A percentile compares a stretch with the other conserved stretches of the same genome.
These are phyloP conservation scores for Carettochelys insculpta DNA, from an alignment of 2,113 vertebrate species.

Conservation along the genomic window DNA sequence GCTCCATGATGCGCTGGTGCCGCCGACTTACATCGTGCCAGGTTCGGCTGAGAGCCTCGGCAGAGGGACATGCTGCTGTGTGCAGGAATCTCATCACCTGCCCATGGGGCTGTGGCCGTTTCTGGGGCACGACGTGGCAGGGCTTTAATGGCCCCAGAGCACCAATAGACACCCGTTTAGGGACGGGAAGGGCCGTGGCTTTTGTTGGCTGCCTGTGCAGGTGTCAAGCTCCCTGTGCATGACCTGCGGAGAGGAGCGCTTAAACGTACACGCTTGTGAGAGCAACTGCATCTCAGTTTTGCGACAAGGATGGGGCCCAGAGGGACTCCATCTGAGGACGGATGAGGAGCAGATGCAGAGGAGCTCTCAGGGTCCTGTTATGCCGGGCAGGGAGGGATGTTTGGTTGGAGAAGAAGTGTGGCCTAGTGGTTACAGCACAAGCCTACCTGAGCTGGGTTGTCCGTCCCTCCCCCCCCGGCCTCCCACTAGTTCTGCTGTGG, in stretches of 20 bases:
- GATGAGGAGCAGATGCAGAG: not conserved
- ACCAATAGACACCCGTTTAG: not conserved
- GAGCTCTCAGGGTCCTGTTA: not conserved
- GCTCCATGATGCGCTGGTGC: not conserved
- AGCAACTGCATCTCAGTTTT: not conserved
- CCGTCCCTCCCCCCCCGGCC: no score
- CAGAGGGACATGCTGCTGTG: no score
- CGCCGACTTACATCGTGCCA: not conserved
- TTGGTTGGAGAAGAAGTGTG: not conserved
- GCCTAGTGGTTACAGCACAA: not conserved
- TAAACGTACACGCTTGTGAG: not conserved
- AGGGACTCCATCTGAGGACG: not conserved
- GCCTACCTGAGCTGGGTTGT: no score
- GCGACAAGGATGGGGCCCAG: not conserved
- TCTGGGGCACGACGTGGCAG: not conserved
- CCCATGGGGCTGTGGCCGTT: not conserved
- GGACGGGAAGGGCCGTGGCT: not conserved
- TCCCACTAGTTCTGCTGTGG: no score
- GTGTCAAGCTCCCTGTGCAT: not conserved
- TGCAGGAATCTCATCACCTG: not conserved
- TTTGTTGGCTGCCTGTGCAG: not conserved
- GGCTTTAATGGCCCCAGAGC: not conserved
- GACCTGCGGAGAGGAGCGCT: not conserved
- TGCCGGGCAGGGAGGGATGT: not conserved
- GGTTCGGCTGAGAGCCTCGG: not conserved